Percentiles rank a stretch among this genome's conserved stretches.
These are phyloP conservation scores for Acanthosepion pharaonis DNA, from an alignment of 2,888 invertebrate genomes.

Conservation along the genomic window DNA sequence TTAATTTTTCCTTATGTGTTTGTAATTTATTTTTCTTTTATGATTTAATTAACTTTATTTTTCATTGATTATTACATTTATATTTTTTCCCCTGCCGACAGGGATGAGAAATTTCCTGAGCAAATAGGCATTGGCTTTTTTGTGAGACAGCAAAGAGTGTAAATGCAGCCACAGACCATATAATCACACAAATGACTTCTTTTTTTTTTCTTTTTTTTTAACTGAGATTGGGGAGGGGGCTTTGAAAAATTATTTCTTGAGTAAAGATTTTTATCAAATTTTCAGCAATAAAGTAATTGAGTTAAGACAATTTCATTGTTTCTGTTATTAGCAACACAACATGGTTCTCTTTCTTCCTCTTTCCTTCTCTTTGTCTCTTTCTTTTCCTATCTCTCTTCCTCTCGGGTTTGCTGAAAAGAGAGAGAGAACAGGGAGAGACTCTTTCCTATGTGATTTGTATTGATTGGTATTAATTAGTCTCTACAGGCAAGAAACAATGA, in stretches of 20 bases:
- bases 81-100: background rate
- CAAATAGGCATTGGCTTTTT: background rate
- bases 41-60: background rate
- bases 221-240: background rate
- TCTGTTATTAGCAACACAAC: background rate
- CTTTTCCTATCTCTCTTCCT: background rate
- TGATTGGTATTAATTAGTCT: no score
- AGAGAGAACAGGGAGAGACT: no score
- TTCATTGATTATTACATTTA: background rate
- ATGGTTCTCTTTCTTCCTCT: background rate
- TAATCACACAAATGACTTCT: background rate
- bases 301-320: background rate
- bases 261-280: background rate
- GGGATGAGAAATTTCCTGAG: no score
- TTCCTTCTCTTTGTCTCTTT: background rate
- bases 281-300: background rate
- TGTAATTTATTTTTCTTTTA: no score
- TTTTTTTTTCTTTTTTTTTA: no score
- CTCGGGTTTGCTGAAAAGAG: no score
- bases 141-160: background rate
- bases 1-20: no score
- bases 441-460: no score
- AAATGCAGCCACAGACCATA: background rate
- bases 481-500: no score
- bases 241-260: background rate